Evolutionary conservation across 92 coral and sea anemone species (phyloP).

Genomic region (Muricea muricata): DNA sequence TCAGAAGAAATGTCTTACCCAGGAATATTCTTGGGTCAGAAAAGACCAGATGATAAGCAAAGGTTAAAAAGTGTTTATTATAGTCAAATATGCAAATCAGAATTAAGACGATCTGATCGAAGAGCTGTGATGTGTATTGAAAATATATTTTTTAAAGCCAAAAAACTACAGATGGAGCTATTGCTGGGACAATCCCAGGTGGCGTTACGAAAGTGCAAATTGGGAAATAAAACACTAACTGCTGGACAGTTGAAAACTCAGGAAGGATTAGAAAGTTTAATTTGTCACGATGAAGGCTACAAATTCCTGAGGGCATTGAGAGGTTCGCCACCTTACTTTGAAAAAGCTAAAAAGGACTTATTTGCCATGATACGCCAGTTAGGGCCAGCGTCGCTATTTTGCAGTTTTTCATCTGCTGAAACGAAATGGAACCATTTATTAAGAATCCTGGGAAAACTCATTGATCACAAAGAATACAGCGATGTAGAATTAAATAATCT

Average conservation of each 20-base stretch:
- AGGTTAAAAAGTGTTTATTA: too few species aligned
- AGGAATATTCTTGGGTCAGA: too few species aligned
- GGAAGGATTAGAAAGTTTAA: conserved; percentile 55
- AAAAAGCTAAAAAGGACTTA: not conserved
- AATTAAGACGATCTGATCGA: too few species aligned
- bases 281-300: conserved; percentile 53
- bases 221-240: too few species aligned
- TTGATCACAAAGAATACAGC: conserved; percentile 66
- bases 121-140: too few species aligned
- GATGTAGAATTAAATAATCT: conserved; percentile 63
- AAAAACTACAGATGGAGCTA: too few species aligned
- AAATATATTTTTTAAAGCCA: too few species aligned
- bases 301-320: conserved; percentile 56
- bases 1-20: too few species aligned
- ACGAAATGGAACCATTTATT: conserved; percentile 14
- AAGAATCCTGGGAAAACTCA: conserved; percentile 69
- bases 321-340: conserved; percentile 46
- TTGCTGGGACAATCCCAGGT: too few species aligned
- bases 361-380: not conserved
- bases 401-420: not conserved
- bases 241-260: conserved; percentile 62
- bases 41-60: too few species aligned
- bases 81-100: too few species aligned
- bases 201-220: too few species aligned
- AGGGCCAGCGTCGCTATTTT: not conserved